These are phyloP conservation scores for Gerris buenoi DNA, from an alignment of 1,140 invertebrate species.

Conservation along the genomic window DNA sequence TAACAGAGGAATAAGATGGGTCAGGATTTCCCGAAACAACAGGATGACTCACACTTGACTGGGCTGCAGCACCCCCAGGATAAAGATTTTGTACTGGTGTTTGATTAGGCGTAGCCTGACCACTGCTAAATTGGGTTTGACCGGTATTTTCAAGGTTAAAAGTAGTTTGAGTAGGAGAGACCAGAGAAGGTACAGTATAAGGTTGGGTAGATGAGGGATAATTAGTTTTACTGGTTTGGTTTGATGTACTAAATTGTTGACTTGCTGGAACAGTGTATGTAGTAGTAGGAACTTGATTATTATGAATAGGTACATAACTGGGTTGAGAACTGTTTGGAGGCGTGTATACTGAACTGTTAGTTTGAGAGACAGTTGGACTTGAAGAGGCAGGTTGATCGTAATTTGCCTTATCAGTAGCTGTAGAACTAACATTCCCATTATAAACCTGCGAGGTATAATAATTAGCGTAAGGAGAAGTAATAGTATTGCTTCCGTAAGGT, in stretches of 20 bases:
- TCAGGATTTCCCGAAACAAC: too few species aligned
- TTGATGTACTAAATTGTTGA: slow-evolving; percentile 14
- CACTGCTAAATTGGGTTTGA: not conserved
- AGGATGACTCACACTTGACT: not conserved
- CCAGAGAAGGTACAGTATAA: not conserved
- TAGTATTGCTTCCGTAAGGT: not conserved
- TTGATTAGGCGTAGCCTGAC: not conserved
- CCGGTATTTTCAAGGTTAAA: not conserved
- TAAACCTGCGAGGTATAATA: not conserved
- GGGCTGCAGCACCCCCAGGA: not conserved
- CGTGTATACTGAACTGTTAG: not conserved
- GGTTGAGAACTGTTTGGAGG: not conserved
- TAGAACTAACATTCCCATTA: slow-evolving; percentile 22
- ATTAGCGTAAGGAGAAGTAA: not conserved
- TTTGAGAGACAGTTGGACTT: not conserved
- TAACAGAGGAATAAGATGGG: not conserved
- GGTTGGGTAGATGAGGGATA: not conserved
- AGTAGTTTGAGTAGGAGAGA: not conserved
- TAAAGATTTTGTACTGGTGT: not conserved
- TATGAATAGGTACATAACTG: not conserved
- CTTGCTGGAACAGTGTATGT: not conserved
- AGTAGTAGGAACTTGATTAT: not conserved
- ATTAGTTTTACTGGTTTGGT: not conserved
- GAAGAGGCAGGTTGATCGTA: not conserved
- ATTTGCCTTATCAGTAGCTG: not conserved